A percentile compares a stretch with the other conserved stretches of the same genome.
These are phyloP conservation scores for Buathra laborator DNA, from an alignment of 2,888 invertebrate genomes.

Conservation along the genomic window DNA sequence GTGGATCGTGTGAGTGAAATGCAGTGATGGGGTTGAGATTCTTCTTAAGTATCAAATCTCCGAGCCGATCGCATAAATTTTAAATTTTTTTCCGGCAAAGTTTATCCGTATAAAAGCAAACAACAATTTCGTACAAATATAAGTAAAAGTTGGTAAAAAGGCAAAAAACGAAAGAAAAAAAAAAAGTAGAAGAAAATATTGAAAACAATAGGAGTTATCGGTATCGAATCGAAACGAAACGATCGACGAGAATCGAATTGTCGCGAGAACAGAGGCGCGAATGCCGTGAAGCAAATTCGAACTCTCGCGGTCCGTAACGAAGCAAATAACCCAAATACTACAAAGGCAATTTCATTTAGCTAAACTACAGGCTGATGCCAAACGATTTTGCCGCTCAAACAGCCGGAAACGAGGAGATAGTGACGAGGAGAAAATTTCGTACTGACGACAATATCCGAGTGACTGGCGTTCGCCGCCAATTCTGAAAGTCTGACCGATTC, in stretches of 20 bases:
- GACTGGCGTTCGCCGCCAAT: constrained; percentile 90
- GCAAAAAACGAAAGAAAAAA: too few relatives aligned
- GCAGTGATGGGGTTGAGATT: too few relatives aligned
- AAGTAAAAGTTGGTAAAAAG: too few relatives aligned
- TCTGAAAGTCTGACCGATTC: constrained; percentile 87
- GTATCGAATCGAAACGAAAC: background rate
- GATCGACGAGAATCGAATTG: background rate
- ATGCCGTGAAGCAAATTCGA: constrained; percentile 7
- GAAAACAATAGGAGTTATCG: background rate
- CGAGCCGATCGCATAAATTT: too few relatives aligned
- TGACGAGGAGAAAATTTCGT: constrained; percentile 96
- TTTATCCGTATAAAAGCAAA: too few relatives aligned
- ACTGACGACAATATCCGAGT: constrained; percentile 94
- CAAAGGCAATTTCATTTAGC: constrained; percentile 64
- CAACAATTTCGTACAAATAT: too few relatives aligned
- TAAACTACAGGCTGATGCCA: constrained; percentile 93
- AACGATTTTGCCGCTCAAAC: constrained; percentile 94
- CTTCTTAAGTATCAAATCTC: too few relatives aligned
- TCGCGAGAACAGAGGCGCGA: background rate
- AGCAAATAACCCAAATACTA: constrained; percentile 37
- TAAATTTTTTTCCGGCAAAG: too few relatives aligned
- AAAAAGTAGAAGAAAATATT: constrained; percentile 21
- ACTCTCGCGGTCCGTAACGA: constrained; percentile 12
- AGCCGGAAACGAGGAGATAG: constrained; percentile 95
- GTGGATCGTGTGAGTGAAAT: too few relatives aligned